phyloP scores from a whole-genome alignment of 2,888 invertebrate species.

The Caenorhabditis japonica region DNA sequence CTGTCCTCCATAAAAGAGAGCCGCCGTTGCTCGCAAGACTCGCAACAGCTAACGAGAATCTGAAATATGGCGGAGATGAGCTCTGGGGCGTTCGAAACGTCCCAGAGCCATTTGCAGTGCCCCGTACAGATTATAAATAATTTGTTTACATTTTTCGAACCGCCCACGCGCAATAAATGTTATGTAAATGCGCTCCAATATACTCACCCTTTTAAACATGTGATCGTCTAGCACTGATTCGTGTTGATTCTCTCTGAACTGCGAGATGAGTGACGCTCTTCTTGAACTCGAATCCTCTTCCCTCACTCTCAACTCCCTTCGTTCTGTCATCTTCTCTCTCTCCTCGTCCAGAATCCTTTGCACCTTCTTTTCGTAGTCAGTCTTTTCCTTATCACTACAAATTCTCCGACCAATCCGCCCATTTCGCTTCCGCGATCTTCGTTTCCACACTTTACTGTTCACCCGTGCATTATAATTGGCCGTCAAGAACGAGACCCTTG shows the following conservation, averaged over 20 bases:
- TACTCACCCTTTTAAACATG: constrained; percentile 64
- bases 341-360: constrained; percentile 64
- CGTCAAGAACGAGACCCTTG: constrained; percentile 73
- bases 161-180: too few species aligned
- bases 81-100: background rate
- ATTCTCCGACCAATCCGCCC: constrained; percentile 20
- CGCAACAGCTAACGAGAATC: constrained; percentile 74
- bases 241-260: constrained; percentile 51
- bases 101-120: too few species aligned
- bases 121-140: too few species aligned
- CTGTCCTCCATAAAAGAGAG: constrained; percentile 65
- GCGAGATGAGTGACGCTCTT: constrained; percentile 41
- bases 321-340: constrained; percentile 34
- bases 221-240: constrained; percentile 57
- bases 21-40: constrained; percentile 73
- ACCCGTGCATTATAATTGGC: constrained; percentile 75
- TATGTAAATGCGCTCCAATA: too few species aligned
- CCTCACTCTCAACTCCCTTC: constrained; percentile 29
- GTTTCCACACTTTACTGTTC: constrained; percentile 73
- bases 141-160: too few species aligned
- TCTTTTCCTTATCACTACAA: constrained; percentile 56
- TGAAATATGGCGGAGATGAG: constrained; percentile 44
- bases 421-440: constrained; percentile 59
- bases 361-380: constrained; percentile 65
- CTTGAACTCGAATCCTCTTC: constrained; percentile 34